phyloP scores from a whole-genome alignment of 1,140 invertebrate genomes.

The Heliconius eleuchia region DNA sequence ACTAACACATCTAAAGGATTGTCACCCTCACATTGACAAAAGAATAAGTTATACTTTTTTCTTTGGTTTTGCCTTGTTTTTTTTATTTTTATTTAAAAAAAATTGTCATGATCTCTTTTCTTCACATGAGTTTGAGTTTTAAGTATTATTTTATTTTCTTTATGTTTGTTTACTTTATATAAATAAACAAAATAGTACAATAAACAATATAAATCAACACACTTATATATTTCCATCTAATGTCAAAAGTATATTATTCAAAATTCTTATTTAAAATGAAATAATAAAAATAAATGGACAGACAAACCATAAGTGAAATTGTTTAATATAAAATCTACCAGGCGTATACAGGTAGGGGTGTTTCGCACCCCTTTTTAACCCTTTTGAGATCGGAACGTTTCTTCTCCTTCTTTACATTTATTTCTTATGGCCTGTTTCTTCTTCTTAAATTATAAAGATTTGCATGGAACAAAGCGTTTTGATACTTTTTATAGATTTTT shows the following conservation, averaged over 20 bases:
- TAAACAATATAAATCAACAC: not conserved
- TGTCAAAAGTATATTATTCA: no score
- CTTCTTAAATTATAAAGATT: constrained; percentile 81
- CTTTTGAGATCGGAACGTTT: constrained; percentile 74
- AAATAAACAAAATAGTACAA: not conserved
- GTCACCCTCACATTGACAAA: constrained; percentile 35
- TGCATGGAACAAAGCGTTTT: constrained; percentile 49
- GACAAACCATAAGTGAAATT: constrained; percentile 29
- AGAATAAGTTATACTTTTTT: not conserved
- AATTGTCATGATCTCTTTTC: not conserved
- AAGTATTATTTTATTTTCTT: not conserved
- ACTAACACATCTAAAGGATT: constrained; percentile 37
- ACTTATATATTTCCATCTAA: not conserved
- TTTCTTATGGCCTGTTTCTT: constrained; percentile 82
- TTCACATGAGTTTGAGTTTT: not conserved
- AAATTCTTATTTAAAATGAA: not conserved
- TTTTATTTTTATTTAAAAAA: not conserved
- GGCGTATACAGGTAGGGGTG: constrained; percentile 60
- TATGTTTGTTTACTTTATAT: no score
- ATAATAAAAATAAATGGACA: constrained; percentile 18
- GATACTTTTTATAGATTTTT: constrained; percentile 55
- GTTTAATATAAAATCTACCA: constrained; percentile 29
- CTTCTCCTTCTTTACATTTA: constrained; percentile 81
- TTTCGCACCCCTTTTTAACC: constrained; percentile 70
- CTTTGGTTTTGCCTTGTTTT: not conserved